phyloP scores from a whole-genome alignment of 2,888 invertebrate genomes.

The Protophormia terraenovae region DNA sequence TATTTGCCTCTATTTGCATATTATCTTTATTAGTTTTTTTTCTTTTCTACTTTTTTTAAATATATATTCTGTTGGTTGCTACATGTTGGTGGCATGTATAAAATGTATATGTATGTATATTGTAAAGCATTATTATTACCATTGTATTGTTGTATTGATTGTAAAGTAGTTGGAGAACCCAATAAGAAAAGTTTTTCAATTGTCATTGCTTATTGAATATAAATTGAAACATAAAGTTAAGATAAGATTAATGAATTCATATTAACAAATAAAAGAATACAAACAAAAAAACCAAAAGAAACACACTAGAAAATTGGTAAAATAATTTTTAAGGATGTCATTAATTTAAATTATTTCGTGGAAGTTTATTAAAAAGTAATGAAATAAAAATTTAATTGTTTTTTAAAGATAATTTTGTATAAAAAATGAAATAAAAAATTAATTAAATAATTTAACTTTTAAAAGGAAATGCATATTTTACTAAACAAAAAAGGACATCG shows the following conservation, averaged over 20 bases:
- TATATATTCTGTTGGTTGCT: neutral
- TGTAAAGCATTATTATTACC: conserved; percentile 10
- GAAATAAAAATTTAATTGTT: neutral
- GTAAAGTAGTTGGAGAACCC: conserved; percentile 12
- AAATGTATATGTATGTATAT: neutral
- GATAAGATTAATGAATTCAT: conserved; percentile 60
- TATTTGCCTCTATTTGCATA: conserved; percentile 68
- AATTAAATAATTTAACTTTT: too few species aligned
- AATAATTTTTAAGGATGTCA: neutral
- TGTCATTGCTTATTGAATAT: conserved; percentile 66
- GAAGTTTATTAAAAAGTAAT: neutral
- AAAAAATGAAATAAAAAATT: too few species aligned
- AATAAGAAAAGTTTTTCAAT: conserved; percentile 61
- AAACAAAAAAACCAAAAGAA: neutral
- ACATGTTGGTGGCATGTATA: conserved; percentile 35
- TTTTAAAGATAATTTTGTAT: too few species aligned
- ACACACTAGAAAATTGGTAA: neutral
- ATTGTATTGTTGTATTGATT: conserved; percentile 42
- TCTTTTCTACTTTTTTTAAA: neutral
- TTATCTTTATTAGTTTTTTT: conserved; percentile 64
- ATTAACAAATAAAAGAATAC: neutral
- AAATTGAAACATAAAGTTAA: conserved; percentile 62
- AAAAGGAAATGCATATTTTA: too few species aligned
- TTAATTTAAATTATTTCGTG: neutral
- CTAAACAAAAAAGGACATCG: too few species aligned